Evolutionary conservation across 2,797 vertebrate genomes (phyloP), one percentile per base, ranked within the genome.

Genomic region (Rhinogobio ventralis): DNA sequence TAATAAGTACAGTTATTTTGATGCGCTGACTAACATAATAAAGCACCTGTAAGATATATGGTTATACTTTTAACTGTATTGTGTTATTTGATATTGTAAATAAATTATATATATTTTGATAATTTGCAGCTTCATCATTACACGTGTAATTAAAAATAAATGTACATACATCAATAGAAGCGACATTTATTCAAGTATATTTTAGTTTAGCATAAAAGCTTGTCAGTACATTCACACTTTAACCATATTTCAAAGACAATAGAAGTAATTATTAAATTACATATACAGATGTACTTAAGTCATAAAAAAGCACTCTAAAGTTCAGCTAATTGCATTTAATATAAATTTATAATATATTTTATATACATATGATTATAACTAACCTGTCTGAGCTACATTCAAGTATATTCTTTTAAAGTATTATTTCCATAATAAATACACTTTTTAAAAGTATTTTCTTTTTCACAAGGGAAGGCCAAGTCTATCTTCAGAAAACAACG

Each of bases 391-490:
- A 60, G 14, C 2, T 60, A 60, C 57, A 60, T 25, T 60, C 57
- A 62, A 25, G 11, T 14, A 62, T 14, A 60, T 25, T 60, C 4
- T 67, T 2, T 67, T 68, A 46, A 25, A 8, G 14, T 5, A 49
- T 46, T 49, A 28, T 28, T 72, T 72, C 2, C 45, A 28, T 51
- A 49, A 49, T 49, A 73, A 74, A 20, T 46, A 28, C 42, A 25
- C 3, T 4, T 42, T 9, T 49, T 74, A 30, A 57, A n/a, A 39
- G 53, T 7, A 11, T 25, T 15, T 20, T n/a, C 5, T 78, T 60
- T 62, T 42, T 77, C 14, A 28, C 14, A 78, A 20, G 15, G n/a
- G 57, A 78, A 78, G n/a, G 36, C 51, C 73, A 55, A 45, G 36
- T 42, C 55, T 17, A 28, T 57, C 73, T 57, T 28, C 55, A 62